Conservation (phyloP, 2,888 invertebrate genomes). For the Thymelicus lineola region DNA sequence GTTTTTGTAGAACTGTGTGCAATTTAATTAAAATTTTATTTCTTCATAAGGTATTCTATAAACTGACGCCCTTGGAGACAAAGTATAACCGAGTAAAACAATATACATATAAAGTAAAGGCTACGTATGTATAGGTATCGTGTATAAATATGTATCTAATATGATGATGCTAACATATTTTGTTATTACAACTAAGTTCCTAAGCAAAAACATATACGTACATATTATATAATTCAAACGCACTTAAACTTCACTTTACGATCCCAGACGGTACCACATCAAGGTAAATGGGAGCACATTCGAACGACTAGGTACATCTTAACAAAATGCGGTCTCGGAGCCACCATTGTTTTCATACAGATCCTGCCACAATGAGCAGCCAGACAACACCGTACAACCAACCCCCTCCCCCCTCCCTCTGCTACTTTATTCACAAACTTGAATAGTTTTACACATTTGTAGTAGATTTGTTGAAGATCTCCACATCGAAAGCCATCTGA, state of each 20-base stretch:
- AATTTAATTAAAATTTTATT: too few species aligned
- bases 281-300: slow-evolving; percentile 31
- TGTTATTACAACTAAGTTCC: not conserved
- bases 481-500: not conserved
- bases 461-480: slow-evolving; percentile 6
- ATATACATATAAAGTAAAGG: too few species aligned
- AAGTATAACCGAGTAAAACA: too few species aligned
- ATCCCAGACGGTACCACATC: slow-evolving; percentile 34
- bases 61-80: too few species aligned
- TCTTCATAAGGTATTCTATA: too few species aligned
- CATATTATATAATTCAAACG: slow-evolving; percentile 22
- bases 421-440: slow-evolving; percentile 17
- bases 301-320: slow-evolving; percentile 27
- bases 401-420: slow-evolving; percentile 4
- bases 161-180: not conserved
- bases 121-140: too few species aligned
- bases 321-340: slow-evolving; percentile 35
- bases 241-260: slow-evolving; percentile 13
- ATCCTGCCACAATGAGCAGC: slow-evolving; percentile 31
- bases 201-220: not conserved
- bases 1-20: too few species aligned
- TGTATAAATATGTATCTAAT: not conserved
- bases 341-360: slow-evolving; percentile 32
- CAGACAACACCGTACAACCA: slow-evolving; percentile 7
- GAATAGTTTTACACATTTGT: slow-evolving; percentile 13